Conservation (phyloP, 37 sponge, comb jelly and placozoan genomes). For the Geodia barretti region DNA sequence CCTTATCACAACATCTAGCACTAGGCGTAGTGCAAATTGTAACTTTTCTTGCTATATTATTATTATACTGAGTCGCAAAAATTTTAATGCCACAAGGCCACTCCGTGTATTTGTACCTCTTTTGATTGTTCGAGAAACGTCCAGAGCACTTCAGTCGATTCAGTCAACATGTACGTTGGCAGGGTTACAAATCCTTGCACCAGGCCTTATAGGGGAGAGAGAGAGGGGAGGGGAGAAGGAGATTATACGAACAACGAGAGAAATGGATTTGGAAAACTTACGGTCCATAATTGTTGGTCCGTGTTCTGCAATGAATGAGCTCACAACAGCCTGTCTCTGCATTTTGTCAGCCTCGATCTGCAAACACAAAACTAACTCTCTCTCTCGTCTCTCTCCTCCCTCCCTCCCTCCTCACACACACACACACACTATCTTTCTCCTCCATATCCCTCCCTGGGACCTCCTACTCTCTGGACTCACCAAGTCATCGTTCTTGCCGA, state of each 20-base stretch:
- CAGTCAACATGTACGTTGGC: constrained; percentile 60
- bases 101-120: constrained; percentile 29
- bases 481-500: constrained; percentile 5
- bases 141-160: constrained; percentile 74
- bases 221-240: neutral
- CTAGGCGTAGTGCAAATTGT: too few species aligned
- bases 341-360: too few species aligned
- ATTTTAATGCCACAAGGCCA: neutral
- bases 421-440: too few species aligned
- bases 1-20: too few species aligned
- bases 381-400: too few species aligned
- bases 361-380: too few species aligned
- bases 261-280: neutral
- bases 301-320: neutral
- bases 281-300: neutral
- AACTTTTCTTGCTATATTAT: neutral
- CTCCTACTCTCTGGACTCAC: too few species aligned
- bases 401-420: too few species aligned
- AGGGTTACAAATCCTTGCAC: constrained; percentile 53
- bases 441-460: too few species aligned
- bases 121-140: constrained; percentile 40
- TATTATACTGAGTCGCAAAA: too few species aligned
- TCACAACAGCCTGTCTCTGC: too few species aligned
- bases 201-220: constrained; percentile 26
- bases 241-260: neutral